Evolutionary conservation across 2,797 vertebrate genomes (phyloP).

Genomic region (Ambastaia sidthimunki): DNA sequence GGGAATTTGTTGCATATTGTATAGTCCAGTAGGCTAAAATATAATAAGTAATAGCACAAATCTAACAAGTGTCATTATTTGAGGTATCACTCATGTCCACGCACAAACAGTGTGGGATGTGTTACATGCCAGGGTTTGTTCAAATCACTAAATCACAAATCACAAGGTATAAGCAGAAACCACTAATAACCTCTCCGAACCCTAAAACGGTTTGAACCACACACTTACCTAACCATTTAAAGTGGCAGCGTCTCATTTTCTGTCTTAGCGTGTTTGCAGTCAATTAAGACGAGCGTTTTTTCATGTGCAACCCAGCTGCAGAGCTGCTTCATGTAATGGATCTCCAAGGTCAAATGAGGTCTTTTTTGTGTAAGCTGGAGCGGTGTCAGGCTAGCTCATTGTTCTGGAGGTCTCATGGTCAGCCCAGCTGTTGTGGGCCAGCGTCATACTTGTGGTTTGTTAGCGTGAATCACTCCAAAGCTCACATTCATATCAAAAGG

Average conservation of each 20-base stretch:
- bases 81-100: too few relatives aligned
- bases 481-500: constrained; percentile 29
- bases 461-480: constrained; percentile 39
- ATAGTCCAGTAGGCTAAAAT: neutral
- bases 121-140: neutral
- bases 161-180: neutral
- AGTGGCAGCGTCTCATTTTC: neutral
- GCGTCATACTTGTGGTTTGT: constrained; percentile 34
- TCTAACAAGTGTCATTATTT: neutral
- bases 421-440: constrained; percentile 32
- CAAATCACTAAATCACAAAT: neutral
- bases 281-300: neutral
- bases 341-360: constrained; percentile 41
- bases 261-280: constrained; percentile 7
- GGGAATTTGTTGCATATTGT: neutral
- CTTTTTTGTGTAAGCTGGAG: constrained; percentile 39
- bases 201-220: neutral
- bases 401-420: constrained; percentile 40
- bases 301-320: constrained; percentile 22
- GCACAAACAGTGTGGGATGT: too few relatives aligned
- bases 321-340: constrained; percentile 23
- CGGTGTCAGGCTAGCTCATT: constrained; percentile 30
- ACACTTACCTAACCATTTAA: neutral
- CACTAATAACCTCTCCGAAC: neutral
- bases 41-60: neutral